Percentiles rank a stretch among this genome's conserved stretches.
Evolutionary conservation across 2,113 vertebrate species (phyloP).

Genomic region (Urocynchramus pylzowi): DNA sequence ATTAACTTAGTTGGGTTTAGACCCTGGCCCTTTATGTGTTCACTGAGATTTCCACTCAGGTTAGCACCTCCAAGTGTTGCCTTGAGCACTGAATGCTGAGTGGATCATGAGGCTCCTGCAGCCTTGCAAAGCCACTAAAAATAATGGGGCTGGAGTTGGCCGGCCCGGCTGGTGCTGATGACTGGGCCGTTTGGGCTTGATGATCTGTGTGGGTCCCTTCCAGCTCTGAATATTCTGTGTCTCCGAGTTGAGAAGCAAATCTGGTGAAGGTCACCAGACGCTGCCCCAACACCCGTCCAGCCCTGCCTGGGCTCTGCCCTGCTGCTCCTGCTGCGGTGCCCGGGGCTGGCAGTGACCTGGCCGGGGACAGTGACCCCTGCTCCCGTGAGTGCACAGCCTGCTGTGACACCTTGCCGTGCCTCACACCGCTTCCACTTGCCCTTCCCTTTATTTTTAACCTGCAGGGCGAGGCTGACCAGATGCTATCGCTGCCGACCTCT

Average conservation of each 20-base stretch:
- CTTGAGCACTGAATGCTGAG: neutral
- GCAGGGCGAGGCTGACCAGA: neutral
- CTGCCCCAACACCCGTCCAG: fast-evolving
- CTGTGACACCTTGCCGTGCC: neutral
- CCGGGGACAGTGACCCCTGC: neutral
- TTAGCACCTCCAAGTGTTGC: neutral
- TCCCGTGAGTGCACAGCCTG: fast-evolving
- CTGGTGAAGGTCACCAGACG: fast-evolving
- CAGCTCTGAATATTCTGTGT: fast-evolving
- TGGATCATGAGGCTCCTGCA: neutral
- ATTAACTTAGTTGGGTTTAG: neutral
- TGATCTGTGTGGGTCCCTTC: neutral
- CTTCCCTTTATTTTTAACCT: conserved; percentile 38
- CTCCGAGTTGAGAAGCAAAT: neutral
- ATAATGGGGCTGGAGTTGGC: neutral
- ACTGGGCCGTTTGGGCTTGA: fast-evolving
- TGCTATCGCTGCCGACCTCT: neutral
- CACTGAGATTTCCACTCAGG: fast-evolving
- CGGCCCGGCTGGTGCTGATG: neutral
- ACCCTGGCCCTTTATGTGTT: fast-evolving
- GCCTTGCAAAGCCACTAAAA: neutral
- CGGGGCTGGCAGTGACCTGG: neutral
- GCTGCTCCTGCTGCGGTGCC: neutral
- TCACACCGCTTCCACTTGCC: neutral
- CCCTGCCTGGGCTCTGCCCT: neutral